These are phyloP conservation scores for Diadumene lineata DNA, from an alignment of 92 coral and sea anemone species.

Conservation along the genomic window DNA sequence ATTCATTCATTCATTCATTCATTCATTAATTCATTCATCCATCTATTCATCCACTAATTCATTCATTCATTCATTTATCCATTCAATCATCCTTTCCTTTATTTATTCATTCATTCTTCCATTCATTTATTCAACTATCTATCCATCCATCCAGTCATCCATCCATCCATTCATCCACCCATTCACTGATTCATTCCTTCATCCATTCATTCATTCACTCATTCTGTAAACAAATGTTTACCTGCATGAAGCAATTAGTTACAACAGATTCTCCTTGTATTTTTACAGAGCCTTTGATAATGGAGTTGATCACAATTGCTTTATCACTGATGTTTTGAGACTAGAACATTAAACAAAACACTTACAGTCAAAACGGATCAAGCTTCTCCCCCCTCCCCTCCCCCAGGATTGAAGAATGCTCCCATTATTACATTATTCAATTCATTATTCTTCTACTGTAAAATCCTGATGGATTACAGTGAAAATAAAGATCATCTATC, in stretches of 20 bases:
- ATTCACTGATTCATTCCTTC: neutral
- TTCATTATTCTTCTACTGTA: no score
- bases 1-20: neutral
- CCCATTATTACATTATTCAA: no score
- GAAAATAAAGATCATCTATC: no score
- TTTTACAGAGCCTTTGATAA: conserved; percentile 56
- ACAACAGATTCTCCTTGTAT: conserved; percentile 67
- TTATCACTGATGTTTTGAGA: conserved; percentile 27
- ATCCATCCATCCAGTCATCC: neutral
- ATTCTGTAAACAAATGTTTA: neutral
- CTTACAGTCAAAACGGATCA: neutral
- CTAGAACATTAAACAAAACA: neutral
- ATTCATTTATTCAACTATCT: neutral
- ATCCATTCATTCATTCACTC: neutral
- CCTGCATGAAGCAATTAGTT: conserved; percentile 78
- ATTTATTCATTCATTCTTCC: neutral
- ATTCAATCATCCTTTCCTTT: neutral
- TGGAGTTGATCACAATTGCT: conserved; percentile 72
- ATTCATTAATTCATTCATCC: neutral
- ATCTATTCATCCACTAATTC: neutral
- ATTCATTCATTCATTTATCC: neutral
- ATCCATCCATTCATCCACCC: no score
- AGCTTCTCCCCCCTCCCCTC: neutral
- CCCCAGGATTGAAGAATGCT: neutral
- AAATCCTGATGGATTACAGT: no score